Evolutionary conservation across 2,888 invertebrate genomes (phyloP), one percentile per base, ranked within the genome.

Genomic region (Carabus problematicus): DNA sequence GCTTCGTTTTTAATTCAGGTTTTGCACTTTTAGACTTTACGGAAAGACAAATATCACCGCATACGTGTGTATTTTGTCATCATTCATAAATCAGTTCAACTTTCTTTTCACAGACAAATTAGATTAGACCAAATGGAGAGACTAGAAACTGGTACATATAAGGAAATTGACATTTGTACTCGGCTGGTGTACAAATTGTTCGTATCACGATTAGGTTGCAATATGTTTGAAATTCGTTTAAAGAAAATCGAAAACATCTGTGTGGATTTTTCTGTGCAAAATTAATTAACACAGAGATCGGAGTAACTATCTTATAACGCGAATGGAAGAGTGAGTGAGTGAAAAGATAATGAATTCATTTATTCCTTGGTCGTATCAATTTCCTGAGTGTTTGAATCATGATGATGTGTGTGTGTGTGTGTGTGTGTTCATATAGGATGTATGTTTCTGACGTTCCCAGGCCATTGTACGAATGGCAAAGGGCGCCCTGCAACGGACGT

Each of bases 291-390:
- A 41, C 16, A 41, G 52, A 54, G 63, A 63, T 41, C 54, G 41
- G 16, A 52, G 18, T 52, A 14, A 52, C 29, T 29, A 29, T 29
- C 52, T 52, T 16, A 18, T 16, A 52, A 52, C 14, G 52, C 29
- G 29, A 29, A n/a, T n/a, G 29, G 6, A 29, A 6, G 29, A 29
- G 29, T 3, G 29, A 29, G 29, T 3, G 6, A 29, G 29, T 3
- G 29, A 29, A 29, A 29, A 6, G 66, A 66, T 66, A 66, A 66
- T 66, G 66, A 66, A 66, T 66, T 66, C 66, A 66, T 66, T 52
- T 52, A 52, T 52, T 66, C 64, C 64, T 64, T 29, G 56, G 29
- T 56, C 45, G 64, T 55, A 64, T 64, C 64, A 64, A 45, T 64
- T 55, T 42, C 64, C 54, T n/a, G n/a, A 12, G n/a, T 45, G n/a